phyloP scores from a whole-genome alignment of 1,140 invertebrate species.

The Anoplophora glabripennis region DNA sequence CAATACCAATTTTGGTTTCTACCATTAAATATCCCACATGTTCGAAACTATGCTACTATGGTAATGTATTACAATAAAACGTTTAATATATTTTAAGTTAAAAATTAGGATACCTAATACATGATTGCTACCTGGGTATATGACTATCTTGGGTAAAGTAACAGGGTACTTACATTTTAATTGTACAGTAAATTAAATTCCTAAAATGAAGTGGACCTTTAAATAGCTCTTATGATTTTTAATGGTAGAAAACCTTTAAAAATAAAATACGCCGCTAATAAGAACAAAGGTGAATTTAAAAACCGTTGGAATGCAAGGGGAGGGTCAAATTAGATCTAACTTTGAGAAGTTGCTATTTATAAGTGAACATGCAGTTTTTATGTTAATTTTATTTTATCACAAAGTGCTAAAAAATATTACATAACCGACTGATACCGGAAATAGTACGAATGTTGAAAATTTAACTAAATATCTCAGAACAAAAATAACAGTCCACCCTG shows the following conservation, averaged over 20 bases:
- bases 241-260: conserved; percentile 2
- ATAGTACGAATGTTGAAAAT: not conserved
- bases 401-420: too few species aligned
- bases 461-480: not conserved
- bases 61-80: too few species aligned
- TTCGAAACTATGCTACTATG: too few species aligned
- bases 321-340: not conserved
- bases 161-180: conserved; percentile 1
- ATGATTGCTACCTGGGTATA: too few species aligned
- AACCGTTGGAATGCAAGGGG: conserved; percentile 27
- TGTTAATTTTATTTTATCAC: too few species aligned
- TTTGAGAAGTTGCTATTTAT: not conserved
- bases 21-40: too few species aligned
- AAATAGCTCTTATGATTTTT: not conserved
- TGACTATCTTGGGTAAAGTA: too few species aligned
- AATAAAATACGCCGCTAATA: not conserved
- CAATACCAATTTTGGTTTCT: too few species aligned
- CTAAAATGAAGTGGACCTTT: not conserved
- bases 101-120: too few species aligned
- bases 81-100: too few species aligned
- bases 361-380: too few species aligned
- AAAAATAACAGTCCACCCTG: conserved; percentile 5
- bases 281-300: conserved; percentile 17
- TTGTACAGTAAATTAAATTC: conserved; percentile 1
- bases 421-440: too few species aligned